Evolutionary conservation across 2,113 vertebrate species (phyloP).

Genomic region (Lepisosteus osseus): DNA sequence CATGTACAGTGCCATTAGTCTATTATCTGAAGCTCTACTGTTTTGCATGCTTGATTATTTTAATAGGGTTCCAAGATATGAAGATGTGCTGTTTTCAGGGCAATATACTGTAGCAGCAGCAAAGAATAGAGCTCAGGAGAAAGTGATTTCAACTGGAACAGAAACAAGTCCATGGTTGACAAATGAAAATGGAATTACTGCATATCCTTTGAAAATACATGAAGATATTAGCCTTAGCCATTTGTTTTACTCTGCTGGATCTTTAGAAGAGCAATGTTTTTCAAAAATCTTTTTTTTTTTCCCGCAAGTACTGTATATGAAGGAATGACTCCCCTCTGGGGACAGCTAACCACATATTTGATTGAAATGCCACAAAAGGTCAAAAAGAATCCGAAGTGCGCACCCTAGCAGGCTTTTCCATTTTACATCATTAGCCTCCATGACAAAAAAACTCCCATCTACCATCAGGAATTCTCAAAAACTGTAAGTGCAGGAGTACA

Average conservation of each 20-base stretch:
- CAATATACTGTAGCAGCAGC: constrained; percentile 36
- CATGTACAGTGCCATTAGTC: constrained; percentile 47
- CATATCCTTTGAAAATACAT: constrained; percentile 20
- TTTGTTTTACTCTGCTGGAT: constrained; percentile 14
- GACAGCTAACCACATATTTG: constrained; percentile 7
- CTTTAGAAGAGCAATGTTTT: neutral
- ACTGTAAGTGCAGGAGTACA: constrained; percentile 4
- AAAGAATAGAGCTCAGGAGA: constrained; percentile 48
- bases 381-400: constrained; percentile 7
- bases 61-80: constrained; percentile 55
- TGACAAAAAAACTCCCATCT: constrained; percentile 16
- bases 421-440: constrained; percentile 21
- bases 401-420: constrained; percentile 15
- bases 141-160: constrained; percentile 51
- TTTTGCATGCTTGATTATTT: constrained; percentile 55
- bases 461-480: neutral
- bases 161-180: constrained; percentile 30
- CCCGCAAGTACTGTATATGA: constrained; percentile 2
- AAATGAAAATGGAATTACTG: constrained; percentile 5
- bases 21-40: constrained; percentile 44
- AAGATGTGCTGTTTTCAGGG: constrained; percentile 18
- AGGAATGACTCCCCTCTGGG: neutral
- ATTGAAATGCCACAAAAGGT: neutral
- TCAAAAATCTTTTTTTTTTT: neutral
- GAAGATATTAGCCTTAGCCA: constrained; percentile 33